A percentile compares a stretch with the other conserved stretches of the same genome.
Conservation (phyloP, 2,797 vertebrate species). For the Phrynocephalus guinanensis region DNA sequence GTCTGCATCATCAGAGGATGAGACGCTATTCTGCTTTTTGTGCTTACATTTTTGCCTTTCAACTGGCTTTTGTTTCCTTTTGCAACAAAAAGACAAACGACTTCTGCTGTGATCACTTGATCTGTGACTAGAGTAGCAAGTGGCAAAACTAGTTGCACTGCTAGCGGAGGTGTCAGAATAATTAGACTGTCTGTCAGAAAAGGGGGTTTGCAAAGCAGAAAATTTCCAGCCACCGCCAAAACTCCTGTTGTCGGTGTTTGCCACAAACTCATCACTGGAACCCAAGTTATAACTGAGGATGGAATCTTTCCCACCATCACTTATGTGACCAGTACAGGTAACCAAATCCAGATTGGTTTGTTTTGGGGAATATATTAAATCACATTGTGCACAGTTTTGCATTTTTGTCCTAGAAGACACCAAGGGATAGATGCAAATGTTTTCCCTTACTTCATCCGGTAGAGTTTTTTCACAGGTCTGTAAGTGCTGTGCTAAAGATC, state of each 20-base stretch:
- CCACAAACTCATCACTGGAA: conserved; percentile 72
- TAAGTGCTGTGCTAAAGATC: conserved; percentile 69
- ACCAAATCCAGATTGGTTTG: conserved; percentile 56
- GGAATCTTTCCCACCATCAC: conserved; percentile 66
- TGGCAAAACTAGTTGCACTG: conserved; percentile 51
- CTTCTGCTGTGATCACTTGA: conserved; percentile 68
- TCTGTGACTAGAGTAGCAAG: conserved; percentile 46
- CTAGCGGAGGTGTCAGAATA: conserved; percentile 65
- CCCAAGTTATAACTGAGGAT: conserved; percentile 63
- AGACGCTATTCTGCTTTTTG: conserved; percentile 78
- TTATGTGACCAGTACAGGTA: conserved; percentile 60
- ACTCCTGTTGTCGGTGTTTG: conserved; percentile 67
- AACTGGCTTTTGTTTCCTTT: conserved; percentile 69
- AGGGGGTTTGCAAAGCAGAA: conserved; percentile 65
- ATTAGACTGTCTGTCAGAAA: conserved; percentile 65
- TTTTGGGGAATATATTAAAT: conserved; percentile 63
- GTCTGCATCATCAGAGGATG: conserved; percentile 50
- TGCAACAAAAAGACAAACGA: conserved; percentile 68
- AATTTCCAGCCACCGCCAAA: conserved; percentile 59
- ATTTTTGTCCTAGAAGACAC: conserved; percentile 76
- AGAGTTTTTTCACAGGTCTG: conserved; percentile 72
- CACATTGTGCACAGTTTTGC: conserved; percentile 58
- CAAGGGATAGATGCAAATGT: conserved; percentile 77
- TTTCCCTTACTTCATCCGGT: conserved; percentile 79
- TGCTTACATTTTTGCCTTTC: conserved; percentile 78